Base-by-base conservation (phyloP, 2,888 invertebrate species). In the Nasonovia ribisnigri region DNA sequence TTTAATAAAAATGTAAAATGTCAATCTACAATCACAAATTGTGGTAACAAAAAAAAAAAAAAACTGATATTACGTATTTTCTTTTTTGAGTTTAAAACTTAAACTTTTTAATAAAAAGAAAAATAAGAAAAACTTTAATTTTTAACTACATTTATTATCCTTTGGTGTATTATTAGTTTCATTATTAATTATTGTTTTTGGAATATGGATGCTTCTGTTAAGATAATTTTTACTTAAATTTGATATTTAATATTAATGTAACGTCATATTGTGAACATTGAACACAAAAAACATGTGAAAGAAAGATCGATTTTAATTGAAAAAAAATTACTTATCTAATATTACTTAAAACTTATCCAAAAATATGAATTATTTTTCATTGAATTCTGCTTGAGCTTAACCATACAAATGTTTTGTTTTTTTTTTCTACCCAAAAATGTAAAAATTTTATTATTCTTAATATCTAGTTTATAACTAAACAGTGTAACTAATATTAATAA, bases 1-100 rank as follows among this genome's bases (percentile, higher is more conserved):
- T 77, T 77, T 88, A 77, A 88, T 88, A 92, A 67, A 46, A 87
- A 46, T 86, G 51, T 77, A 51, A 90, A 54, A 51, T 90, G 16
- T n/a, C 54, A 43, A 57, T 84, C 29, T 84, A 43, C 43, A 16
- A 67, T 84, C 43, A n/a, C 54, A 91, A 84, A 42, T 46, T 57
- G 54, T 91, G 54, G 46, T 54, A 43, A n/a, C 57, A 2, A 46
- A 54, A 57, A 87, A 77, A 51, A 84, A 42, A 46, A 60, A 36
- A 60, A 43, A 60, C 48, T 54, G 3, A 88, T 48, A 87, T 46
- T 20, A 54, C 26, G 26, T 88, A 10, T 88, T 5, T 88, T 57
- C 6, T 60, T 90, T 89, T 60, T 88, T 90, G 36, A 84, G 84
- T 84, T 20, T 51, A 29, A 91, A 91, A 84, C 29, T 57, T 84